Base-by-base conservation (phyloP, 2,113 vertebrate genomes). In the Petromus typicus region DNA sequence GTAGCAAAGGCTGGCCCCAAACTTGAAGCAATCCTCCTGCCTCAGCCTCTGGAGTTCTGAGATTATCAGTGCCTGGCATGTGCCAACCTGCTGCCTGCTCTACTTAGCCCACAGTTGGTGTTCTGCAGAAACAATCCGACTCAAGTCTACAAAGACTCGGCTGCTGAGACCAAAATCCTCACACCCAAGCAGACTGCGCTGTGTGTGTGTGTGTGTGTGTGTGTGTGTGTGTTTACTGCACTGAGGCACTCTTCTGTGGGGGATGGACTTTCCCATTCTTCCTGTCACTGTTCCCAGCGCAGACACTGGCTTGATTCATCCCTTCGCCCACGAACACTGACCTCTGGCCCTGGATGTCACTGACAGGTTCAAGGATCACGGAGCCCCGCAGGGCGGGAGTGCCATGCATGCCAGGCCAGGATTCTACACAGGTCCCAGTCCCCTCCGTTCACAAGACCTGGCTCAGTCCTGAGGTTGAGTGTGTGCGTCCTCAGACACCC, bases 301-400 rank as follows among this genome's bases (percentile, higher is more conserved):
- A 96, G 82, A 97, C 95, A 98, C 84, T 96, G 79, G n/a, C 90
- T 91, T 17, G 1, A 17, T 97, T 97, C 89, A 95, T 92, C 90
- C 64, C 64, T 40, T 92, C 67, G 73, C 89, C 48, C 76, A 34
- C 56, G 34, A 80, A 94, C 14, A 66, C 37, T 91, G 86, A 95
- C 85, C 86, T 95, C 57, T 96, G 75, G 37, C 75, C 82, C 92
- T 20, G 27, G 73, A 83, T 95, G 54, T 93, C 90, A 95, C 56
- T 1, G 2, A 64, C 37, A 66, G 59, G 66, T n/a, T 56, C 13
- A 95, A 54, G 54, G 43, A 54, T 23, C 79, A 51, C 32, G n/a
- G 86, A n/a, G 43, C 30, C 56, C 81, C 51, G 25, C 25, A 16
- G 56, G 51, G 61, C 43, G 79, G 6, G n/a, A 54, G 97, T 67